Conservation (phyloP, 2,888 invertebrate genomes). For the Cosmopolites sordidus region DNA sequence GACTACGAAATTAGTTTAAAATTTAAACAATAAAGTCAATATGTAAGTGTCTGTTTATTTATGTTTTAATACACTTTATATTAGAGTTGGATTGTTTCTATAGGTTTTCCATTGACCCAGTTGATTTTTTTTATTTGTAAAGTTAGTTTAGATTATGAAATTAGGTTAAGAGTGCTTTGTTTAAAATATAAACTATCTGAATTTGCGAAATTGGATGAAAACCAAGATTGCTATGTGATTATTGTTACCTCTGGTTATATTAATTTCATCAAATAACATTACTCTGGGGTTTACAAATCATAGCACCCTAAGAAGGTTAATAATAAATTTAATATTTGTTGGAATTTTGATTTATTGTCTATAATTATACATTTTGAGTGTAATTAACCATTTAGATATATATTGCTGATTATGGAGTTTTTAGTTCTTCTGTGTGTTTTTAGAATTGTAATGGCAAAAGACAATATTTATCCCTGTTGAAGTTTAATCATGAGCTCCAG, state of each 20-base stretch:
- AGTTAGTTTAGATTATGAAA: constrained; percentile 7
- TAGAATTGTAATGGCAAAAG: background rate
- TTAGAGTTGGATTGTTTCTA: constrained; percentile 10
- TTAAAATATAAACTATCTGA: too few relatives aligned
- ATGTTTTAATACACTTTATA: constrained; percentile 12
- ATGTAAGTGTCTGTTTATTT: constrained; percentile 15
- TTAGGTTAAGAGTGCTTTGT: constrained; percentile 19
- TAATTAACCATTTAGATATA: too few relatives aligned
- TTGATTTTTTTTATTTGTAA: constrained; percentile 1
- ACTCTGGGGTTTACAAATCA: too few relatives aligned
- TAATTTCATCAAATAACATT: too few relatives aligned
- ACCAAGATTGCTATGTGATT: too few relatives aligned
- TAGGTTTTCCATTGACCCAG: constrained; percentile 1
- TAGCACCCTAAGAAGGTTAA: too few relatives aligned
- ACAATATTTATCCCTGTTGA: constrained; percentile 11
- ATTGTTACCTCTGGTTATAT: too few relatives aligned
- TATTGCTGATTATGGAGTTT: too few relatives aligned
- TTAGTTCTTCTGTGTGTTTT: background rate
- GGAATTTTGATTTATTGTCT: too few relatives aligned
- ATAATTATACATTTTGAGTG: too few relatives aligned
- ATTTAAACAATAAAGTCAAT: constrained; percentile 16
- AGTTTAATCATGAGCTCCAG: constrained; percentile 37
- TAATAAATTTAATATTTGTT: too few relatives aligned
- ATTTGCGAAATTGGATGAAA: too few relatives aligned
- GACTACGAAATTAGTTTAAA: constrained; percentile 13